A percentile compares a stretch with the other conserved stretches of the same genome.
phyloP scores from a whole-genome alignment of 1,140 invertebrate species.

The Zophobas morio region DNA sequence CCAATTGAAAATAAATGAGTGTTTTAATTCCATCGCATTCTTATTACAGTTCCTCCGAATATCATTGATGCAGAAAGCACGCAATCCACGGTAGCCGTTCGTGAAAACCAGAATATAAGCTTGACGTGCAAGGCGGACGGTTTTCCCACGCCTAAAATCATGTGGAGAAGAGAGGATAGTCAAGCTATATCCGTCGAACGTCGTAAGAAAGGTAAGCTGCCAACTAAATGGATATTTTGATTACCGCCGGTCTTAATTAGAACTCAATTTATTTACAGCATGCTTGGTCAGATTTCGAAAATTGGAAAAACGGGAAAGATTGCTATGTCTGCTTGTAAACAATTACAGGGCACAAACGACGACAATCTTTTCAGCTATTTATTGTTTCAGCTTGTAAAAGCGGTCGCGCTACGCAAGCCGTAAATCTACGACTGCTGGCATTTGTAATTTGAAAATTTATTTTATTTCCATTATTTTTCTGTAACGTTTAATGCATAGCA shows the following conservation, averaged over 20 bases:
- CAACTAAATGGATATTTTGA: slow-evolving; percentile 41
- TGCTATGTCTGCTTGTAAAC: slow-evolving; percentile 15
- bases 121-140: slow-evolving; percentile 91
- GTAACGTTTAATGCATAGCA: slow-evolving; percentile 6
- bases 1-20: slow-evolving; percentile 43
- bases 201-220: slow-evolving; percentile 82
- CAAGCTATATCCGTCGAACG: slow-evolving; percentile 85
- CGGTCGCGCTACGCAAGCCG: neutral
- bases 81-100: slow-evolving; percentile 88
- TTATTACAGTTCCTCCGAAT: slow-evolving; percentile 86
- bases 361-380: neutral
- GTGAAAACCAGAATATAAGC: slow-evolving; percentile 92
- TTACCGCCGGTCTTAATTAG: slow-evolving; percentile 27
- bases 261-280: slow-evolving; percentile 32
- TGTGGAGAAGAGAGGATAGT: slow-evolving; percentile 92
- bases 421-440: neutral
- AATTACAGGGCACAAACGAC: slow-evolving; percentile 6
- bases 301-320: neutral
- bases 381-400: neutral
- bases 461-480: slow-evolving; percentile 5
- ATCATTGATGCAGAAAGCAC: slow-evolving; percentile 89
- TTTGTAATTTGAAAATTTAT: slow-evolving; percentile 6
- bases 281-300: slow-evolving; percentile 20
- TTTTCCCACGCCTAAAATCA: slow-evolving; percentile 89
- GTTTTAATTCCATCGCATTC: slow-evolving; percentile 42